phyloP scores from a whole-genome alignment of 2,888 invertebrate species.

The Trisateles emortualis region DNA sequence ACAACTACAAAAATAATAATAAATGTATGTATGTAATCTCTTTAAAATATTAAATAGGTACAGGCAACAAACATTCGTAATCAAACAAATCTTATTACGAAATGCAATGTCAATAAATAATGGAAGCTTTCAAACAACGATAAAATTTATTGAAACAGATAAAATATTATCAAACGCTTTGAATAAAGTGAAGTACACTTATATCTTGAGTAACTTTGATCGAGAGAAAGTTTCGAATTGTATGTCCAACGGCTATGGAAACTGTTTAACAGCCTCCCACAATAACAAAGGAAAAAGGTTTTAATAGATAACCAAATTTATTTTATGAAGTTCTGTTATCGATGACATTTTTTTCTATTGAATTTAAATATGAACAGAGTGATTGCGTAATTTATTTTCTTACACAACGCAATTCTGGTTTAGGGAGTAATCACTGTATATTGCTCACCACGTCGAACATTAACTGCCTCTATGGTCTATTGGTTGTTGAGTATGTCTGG shows the following conservation, averaged over 20 bases:
- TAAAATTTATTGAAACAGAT: slow-evolving; percentile 32
- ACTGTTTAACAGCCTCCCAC: slow-evolving; percentile 27
- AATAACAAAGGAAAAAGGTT: slow-evolving; percentile 28
- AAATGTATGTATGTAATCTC: neutral
- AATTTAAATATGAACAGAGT: neutral
- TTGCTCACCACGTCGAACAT: too few species aligned
- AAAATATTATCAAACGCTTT: slow-evolving; percentile 40
- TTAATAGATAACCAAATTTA: slow-evolving; percentile 13
- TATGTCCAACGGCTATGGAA: slow-evolving; percentile 34
- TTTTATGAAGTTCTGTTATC: neutral
- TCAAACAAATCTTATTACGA: slow-evolving; percentile 14
- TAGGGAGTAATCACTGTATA: too few species aligned
- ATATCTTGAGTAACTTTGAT: slow-evolving; percentile 40
- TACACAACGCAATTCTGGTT: too few species aligned
- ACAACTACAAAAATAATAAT: too few species aligned
- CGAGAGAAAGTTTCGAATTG: slow-evolving; percentile 47
- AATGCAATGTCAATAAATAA: slow-evolving; percentile 20
- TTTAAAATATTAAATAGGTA: neutral
- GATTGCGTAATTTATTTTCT: too few species aligned
- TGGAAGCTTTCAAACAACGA: slow-evolving; percentile 17
- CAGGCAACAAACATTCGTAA: neutral
- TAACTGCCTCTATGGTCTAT: too few species aligned
- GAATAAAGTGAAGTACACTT: slow-evolving; percentile 22
- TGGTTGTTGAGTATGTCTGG: too few species aligned
- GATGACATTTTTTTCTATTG: too few species aligned